These are phyloP conservation scores for Ammodramus savannarum DNA, from an alignment of 2,113 vertebrate genomes.

Conservation along the genomic window DNA sequence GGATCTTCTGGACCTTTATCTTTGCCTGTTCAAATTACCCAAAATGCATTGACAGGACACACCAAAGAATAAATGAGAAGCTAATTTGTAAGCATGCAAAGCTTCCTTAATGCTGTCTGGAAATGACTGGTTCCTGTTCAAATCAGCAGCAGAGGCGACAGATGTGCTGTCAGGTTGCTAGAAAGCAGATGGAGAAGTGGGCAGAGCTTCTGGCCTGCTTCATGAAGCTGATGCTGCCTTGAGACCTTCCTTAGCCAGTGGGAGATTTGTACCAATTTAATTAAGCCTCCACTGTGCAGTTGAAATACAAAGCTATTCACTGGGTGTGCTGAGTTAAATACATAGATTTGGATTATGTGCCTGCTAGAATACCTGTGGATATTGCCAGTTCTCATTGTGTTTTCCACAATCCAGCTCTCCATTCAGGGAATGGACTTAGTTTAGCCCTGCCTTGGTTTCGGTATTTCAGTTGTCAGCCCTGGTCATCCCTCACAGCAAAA, in stretches of 20 bases:
- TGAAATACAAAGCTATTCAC: not conserved
- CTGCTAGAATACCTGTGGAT: not conserved
- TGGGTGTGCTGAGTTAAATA: not conserved
- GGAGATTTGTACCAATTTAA: not conserved
- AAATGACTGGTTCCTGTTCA: not conserved
- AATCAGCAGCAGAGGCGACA: not conserved
- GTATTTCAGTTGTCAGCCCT: not conserved
- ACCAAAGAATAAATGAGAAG: not conserved
- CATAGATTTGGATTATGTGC: not conserved
- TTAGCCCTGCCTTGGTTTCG: not conserved
- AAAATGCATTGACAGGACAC: not conserved
- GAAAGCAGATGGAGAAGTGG: not conserved
- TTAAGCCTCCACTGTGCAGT: not conserved
- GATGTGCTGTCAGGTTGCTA: not conserved
- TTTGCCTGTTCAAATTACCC: not conserved
- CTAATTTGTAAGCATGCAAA: not conserved
- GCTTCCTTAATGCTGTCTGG: not conserved
- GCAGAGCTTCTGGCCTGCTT: not conserved
- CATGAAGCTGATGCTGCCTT: not conserved
- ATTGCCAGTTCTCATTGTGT: not conserved
- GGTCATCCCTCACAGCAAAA: not conserved
- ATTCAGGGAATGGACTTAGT: not conserved
- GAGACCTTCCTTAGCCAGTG: not conserved
- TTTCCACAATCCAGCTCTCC: not conserved
- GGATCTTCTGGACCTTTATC: not conserved